phyloP scores from a whole-genome alignment of 2,888 invertebrate species.

The Trypoxylon attenuatum region DNA sequence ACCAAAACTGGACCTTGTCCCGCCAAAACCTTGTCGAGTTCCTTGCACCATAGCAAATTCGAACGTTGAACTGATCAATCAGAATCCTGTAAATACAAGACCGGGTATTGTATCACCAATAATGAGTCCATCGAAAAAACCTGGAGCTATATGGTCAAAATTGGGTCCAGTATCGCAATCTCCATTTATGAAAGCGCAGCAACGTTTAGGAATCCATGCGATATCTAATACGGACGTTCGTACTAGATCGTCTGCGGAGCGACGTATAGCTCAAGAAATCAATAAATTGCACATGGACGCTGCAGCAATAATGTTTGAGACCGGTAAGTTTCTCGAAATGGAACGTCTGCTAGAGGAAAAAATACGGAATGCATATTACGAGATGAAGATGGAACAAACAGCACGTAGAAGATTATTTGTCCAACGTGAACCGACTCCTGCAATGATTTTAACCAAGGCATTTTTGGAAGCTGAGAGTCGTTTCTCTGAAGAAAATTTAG shows the following conservation, averaged over 20 bases:
- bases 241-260: constrained; percentile 70
- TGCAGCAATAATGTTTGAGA: constrained; percentile 59
- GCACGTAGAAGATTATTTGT: constrained; percentile 58
- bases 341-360: constrained; percentile 64
- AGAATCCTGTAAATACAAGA: constrained; percentile 62
- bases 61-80: constrained; percentile 63
- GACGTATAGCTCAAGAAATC: constrained; percentile 65
- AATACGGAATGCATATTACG: constrained; percentile 62
- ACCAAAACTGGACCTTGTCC: constrained; percentile 70
- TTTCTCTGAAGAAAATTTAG: constrained; percentile 34
- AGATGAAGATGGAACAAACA: constrained; percentile 48
- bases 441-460: constrained; percentile 63
- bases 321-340: constrained; percentile 60
- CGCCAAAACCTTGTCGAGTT: constrained; percentile 71
- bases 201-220: constrained; percentile 63
- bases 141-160: constrained; percentile 69
- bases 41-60: constrained; percentile 64
- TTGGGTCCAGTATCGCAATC: constrained; percentile 71
- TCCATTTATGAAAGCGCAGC: constrained; percentile 71
- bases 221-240: constrained; percentile 46
- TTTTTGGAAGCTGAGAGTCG: constrained; percentile 68
- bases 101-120: constrained; percentile 69
- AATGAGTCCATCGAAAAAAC: constrained; percentile 56
- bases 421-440: constrained; percentile 60
- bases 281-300: constrained; percentile 45